These are phyloP conservation scores for Sebastes vulpes DNA, from an alignment of 2,797 vertebrate genomes.

Conservation along the genomic window DNA sequence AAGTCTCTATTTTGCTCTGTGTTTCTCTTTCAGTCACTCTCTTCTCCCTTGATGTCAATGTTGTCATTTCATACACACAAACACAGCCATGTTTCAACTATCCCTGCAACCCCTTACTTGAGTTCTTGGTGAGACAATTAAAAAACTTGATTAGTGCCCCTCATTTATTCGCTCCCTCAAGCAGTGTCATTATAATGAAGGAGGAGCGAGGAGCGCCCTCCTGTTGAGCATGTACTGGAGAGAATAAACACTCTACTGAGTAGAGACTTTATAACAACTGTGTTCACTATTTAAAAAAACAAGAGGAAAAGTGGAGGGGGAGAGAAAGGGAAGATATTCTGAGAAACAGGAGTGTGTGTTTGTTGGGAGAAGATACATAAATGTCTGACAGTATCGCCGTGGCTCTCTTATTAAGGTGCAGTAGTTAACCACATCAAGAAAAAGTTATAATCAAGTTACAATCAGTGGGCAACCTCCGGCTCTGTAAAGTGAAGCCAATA, in stretches of 20 bases:
- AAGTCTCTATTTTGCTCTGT: background rate
- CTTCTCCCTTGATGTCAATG: background rate
- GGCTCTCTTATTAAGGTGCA: background rate
- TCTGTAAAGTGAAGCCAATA: too few species aligned
- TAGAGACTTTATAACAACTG: background rate
- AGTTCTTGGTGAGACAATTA: conserved; percentile 29
- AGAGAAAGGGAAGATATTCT: background rate
- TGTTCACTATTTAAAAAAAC: background rate
- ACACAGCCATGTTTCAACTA: background rate
- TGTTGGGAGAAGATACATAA: background rate
- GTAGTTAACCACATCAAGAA: background rate
- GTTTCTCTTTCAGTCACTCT: background rate
- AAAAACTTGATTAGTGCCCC: conserved; percentile 24
- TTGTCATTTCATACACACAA: background rate
- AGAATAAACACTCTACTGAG: conserved; percentile 1
- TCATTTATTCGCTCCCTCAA: background rate
- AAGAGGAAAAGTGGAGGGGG: background rate
- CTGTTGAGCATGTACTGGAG: background rate
- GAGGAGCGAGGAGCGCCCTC: background rate
- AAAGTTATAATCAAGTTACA: background rate
- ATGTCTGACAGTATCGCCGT: background rate
- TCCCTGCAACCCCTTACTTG: background rate
- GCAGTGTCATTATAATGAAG: background rate
- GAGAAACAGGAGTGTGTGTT: background rate
- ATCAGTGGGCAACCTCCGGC: background rate